phyloP scores from a whole-genome alignment of 2,888 invertebrate genomes.

The Amitus sp. region DNA sequence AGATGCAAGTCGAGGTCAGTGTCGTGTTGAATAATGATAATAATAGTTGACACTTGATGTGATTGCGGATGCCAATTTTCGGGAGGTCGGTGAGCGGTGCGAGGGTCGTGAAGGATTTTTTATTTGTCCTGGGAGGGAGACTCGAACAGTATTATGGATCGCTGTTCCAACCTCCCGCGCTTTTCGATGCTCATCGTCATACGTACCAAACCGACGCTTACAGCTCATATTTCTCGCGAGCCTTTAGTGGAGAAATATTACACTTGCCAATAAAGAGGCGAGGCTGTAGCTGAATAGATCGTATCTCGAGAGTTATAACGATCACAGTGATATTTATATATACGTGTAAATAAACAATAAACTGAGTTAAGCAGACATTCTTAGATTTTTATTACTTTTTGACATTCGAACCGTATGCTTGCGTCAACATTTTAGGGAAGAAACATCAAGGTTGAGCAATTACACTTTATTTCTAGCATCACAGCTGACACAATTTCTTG shows the following conservation, averaged over 20 bases:
- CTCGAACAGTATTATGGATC: constrained; percentile 40
- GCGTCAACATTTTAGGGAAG: no score
- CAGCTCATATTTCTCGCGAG: constrained; percentile 2
- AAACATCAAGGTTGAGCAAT: no score
- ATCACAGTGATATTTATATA: constrained; percentile 64
- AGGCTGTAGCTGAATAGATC: constrained; percentile 54
- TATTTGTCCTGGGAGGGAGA: constrained; percentile 6
- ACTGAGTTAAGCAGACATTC: constrained; percentile 55
- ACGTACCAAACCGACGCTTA: constrained; percentile 3
- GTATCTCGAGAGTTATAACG: constrained; percentile 59
- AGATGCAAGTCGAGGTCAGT: constrained; percentile 17
- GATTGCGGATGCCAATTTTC: constrained; percentile 19
- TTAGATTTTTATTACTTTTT: no score
- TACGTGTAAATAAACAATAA: constrained; percentile 66
- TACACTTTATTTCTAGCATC: no score
- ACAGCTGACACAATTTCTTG: no score
- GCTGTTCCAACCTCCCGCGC: constrained; percentile 11
- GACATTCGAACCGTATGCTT: no score
- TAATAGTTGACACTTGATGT: constrained; percentile 14
- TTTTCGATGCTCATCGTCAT: constrained; percentile 14
- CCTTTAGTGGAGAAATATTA: neutral
- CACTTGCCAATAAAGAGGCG: constrained; percentile 8
- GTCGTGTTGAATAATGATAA: neutral
- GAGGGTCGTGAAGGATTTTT: constrained; percentile 7
- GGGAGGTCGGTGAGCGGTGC: constrained; percentile 8